A percentile compares a stretch with the other conserved stretches of the same genome.
Evolutionary conservation across 2,113 vertebrate genomes (phyloP).

Genomic region (Lepisosteus osseus): DNA sequence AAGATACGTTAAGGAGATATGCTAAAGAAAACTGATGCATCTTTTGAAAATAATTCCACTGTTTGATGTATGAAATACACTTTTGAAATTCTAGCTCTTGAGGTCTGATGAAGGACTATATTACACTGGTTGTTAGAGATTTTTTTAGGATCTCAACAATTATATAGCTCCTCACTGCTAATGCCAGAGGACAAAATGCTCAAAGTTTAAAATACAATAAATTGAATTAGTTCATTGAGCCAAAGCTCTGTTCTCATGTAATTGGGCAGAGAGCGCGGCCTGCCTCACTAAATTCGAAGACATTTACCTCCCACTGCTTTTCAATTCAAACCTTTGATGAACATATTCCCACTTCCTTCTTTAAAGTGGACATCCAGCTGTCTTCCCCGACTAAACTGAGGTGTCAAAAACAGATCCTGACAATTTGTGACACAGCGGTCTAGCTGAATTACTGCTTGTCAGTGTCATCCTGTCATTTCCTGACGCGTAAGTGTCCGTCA

Average conservation of each 20-base stretch:
- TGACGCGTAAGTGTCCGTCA: slow-evolving; percentile 73
- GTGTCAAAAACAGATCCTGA: slow-evolving; percentile 88
- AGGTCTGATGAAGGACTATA: too few species aligned
- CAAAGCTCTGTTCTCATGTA: slow-evolving; percentile 69
- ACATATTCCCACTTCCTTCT: slow-evolving; percentile 81
- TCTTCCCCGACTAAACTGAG: slow-evolving; percentile 80
- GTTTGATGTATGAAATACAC: too few species aligned
- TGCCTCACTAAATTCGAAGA: slow-evolving; percentile 76
- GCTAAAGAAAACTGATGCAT: too few species aligned
- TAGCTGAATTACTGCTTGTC: slow-evolving; percentile 83
- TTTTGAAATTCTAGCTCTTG: too few species aligned
- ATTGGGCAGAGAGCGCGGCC: slow-evolving; percentile 73
- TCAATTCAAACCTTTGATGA: slow-evolving; percentile 86
- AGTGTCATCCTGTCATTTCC: slow-evolving; percentile 83
- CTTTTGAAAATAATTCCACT: too few species aligned
- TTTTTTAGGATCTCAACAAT: not conserved
- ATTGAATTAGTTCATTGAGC: slow-evolving; percentile 52
- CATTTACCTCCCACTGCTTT: slow-evolving; percentile 83
- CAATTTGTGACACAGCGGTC: slow-evolving; percentile 90
- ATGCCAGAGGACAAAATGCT: too few species aligned
- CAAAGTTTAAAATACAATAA: too few species aligned
- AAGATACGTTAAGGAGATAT: too few species aligned
- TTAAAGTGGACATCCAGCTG: slow-evolving; percentile 76
- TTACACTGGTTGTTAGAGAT: not conserved
- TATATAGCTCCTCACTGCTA: not conserved